Conservation (phyloP, 2,113 vertebrate species). For the Phodopus roborovskii region DNA sequence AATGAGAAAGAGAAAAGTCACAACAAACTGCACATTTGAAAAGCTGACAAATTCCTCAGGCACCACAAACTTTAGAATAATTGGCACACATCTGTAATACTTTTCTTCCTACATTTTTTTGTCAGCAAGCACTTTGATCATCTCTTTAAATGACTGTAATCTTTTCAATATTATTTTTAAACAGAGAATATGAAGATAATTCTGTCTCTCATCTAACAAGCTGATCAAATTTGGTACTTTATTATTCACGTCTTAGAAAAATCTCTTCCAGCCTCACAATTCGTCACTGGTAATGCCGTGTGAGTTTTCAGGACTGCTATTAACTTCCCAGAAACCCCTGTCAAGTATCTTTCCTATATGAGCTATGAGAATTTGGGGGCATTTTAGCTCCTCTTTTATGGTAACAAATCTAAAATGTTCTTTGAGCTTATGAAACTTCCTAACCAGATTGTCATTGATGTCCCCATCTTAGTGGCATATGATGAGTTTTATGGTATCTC, state of each 20-base stretch:
- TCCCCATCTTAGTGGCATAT: constrained; percentile 55
- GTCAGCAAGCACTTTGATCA: constrained; percentile 51
- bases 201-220: constrained; percentile 67
- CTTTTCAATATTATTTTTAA: constrained; percentile 69
- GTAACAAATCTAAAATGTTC: constrained; percentile 72
- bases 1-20: constrained; percentile 53
- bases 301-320: constrained; percentile 66
- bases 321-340: constrained; percentile 73
- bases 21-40: constrained; percentile 54
- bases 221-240: constrained; percentile 69
- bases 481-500: constrained; percentile 78
- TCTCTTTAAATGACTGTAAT: constrained; percentile 64
- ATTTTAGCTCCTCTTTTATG: constrained; percentile 70
- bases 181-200: constrained; percentile 65
- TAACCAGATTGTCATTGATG: constrained; percentile 75
- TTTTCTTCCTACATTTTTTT: not conserved
- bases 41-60: constrained; percentile 53
- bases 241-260: constrained; percentile 67
- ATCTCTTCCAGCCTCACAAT: constrained; percentile 58
- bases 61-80: constrained; percentile 54
- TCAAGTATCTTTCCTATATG: constrained; percentile 51
- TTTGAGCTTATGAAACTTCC: constrained; percentile 75
- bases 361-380: constrained; percentile 72
- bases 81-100: not conserved
- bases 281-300: constrained; percentile 55